A percentile compares a stretch with the other conserved stretches of the same genome.
phyloP scores from a whole-genome alignment of 2,113 vertebrate genomes.

The Clarias gariepinus region DNA sequence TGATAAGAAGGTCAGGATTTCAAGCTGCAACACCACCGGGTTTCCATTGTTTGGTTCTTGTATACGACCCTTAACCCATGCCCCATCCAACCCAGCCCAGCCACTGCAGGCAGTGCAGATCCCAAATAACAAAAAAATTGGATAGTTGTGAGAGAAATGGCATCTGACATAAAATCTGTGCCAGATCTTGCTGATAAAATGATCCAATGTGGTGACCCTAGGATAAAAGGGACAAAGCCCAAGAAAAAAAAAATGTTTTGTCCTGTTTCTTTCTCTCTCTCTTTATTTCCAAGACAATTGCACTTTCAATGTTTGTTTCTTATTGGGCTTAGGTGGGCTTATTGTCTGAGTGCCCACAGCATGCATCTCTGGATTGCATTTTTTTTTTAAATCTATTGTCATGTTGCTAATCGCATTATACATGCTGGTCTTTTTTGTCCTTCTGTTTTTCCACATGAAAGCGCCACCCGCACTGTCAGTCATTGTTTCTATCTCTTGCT shows the following conservation, averaged over 20 bases:
- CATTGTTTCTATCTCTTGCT: constrained; percentile 19
- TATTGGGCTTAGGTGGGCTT: neutral
- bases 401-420: constrained; percentile 16
- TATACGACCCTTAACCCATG: no score
- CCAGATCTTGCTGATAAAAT: no score
- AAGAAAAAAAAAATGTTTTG: neutral
- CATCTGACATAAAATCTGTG: no score
- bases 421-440: constrained; percentile 24
- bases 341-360: neutral
- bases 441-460: constrained; percentile 16
- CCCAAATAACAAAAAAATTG: no score
- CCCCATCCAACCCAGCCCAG: no score
- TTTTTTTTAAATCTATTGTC: neutral
- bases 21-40: no score
- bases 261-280: neutral
- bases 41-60: no score
- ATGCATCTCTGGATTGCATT: constrained; percentile 6
- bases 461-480: neutral
- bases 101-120: no score
- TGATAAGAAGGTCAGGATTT: no score
- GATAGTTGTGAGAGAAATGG: no score
- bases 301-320: neutral
- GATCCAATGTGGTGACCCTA: no score
- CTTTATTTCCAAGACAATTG: neutral
- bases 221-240: no score